Evolutionary conservation across 1,140 invertebrate species (phyloP).

Genomic region (Heliconius congener): DNA sequence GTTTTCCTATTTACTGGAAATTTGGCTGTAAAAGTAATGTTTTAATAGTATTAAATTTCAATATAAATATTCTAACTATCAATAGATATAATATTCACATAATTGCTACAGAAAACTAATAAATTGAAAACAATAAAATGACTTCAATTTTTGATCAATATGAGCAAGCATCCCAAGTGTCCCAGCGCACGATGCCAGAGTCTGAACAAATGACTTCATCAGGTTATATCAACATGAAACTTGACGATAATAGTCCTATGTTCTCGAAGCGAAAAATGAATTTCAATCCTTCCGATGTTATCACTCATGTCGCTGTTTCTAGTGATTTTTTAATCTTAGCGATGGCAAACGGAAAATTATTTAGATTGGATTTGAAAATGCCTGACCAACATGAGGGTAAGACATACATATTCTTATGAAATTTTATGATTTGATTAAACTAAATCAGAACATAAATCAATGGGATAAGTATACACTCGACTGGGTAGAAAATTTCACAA

Average conservation of each 20-base stretch:
- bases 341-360: slow-evolving; percentile 90
- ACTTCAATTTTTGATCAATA: slow-evolving; percentile 90
- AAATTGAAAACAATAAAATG: slow-evolving; percentile 72
- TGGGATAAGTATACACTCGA: neutral
- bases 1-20: neutral
- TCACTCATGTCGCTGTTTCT: slow-evolving; percentile 90
- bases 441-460: neutral
- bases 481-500: no score
- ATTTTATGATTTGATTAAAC: neutral
- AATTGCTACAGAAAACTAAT: neutral
- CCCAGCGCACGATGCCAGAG: slow-evolving; percentile 56
- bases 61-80: neutral
- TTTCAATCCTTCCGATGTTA: slow-evolving; percentile 87
- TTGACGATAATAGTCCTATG: slow-evolving; percentile 87
- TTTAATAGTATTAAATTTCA: neutral
- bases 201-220: slow-evolving; percentile 79
- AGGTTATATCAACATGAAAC: slow-evolving; percentile 86
- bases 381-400: slow-evolving; percentile 90
- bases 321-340: slow-evolving; percentile 92
- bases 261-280: slow-evolving; percentile 90
- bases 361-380: slow-evolving; percentile 91
- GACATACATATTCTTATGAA: neutral
- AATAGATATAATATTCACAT: neutral
- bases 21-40: no score
- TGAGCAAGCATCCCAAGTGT: slow-evolving; percentile 85